phyloP scores from a whole-genome alignment of 1,140 invertebrate species.

The Tetraneura akinire region DNA sequence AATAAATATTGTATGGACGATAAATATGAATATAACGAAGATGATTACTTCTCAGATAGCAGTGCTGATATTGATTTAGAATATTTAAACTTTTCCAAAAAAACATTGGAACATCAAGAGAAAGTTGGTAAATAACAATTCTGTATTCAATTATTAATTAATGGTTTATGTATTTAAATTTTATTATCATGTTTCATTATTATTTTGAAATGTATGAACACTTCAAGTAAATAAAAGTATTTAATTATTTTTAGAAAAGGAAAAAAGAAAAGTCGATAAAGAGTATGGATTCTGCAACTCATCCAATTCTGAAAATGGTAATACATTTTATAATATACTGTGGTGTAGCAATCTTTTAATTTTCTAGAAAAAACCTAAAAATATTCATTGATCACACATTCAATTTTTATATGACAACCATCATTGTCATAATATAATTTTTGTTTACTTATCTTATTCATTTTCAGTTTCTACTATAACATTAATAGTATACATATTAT shows the following conservation, averaged over 20 bases:
- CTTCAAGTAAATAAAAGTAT: background rate
- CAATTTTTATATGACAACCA: no score
- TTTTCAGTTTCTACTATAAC: no score
- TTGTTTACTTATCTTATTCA: no score
- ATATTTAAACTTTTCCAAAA: constrained; percentile 38
- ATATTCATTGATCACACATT: no score
- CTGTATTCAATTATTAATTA: no score
- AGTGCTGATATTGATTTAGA: constrained; percentile 40
- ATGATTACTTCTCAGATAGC: background rate
- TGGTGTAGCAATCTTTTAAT: no score
- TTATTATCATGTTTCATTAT: no score
- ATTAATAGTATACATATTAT: no score
- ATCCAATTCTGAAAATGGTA: constrained; percentile 21
- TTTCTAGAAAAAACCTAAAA: no score
- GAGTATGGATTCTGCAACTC: constrained; percentile 31
- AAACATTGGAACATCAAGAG: constrained; percentile 35
- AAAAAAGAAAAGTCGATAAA: constrained; percentile 32
- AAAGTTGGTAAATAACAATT: constrained; percentile 9
- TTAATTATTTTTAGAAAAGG: constrained; percentile 19
- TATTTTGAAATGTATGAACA: background rate
- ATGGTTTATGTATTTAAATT: no score
- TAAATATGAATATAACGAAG: background rate
- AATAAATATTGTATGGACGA: background rate
- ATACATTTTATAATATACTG: background rate
- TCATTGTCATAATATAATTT: no score